Conservation (phyloP, 2,888 invertebrate genomes). For the Criorhina ranunculi region DNA sequence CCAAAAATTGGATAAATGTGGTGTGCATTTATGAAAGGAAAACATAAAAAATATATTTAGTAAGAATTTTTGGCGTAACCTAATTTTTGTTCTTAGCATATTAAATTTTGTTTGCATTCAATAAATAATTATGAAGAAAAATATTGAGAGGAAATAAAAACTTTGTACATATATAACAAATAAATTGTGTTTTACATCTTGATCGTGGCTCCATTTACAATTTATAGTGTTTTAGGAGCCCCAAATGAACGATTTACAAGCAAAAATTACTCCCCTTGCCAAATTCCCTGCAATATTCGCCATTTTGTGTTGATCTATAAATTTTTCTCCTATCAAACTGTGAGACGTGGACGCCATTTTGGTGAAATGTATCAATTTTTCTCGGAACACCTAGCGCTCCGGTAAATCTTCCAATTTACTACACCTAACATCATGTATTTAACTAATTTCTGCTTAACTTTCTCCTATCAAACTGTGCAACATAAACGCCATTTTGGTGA, state of each 20-base stretch:
- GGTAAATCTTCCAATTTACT: too few relatives aligned
- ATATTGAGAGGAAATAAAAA: constrained; percentile 56
- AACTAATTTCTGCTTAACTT: too few relatives aligned
- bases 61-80: constrained; percentile 23
- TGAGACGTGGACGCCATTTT: too few relatives aligned
- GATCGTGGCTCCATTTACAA: neutral
- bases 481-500: too few relatives aligned
- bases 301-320: too few relatives aligned
- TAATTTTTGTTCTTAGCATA: constrained; percentile 29
- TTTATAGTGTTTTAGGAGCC: neutral
- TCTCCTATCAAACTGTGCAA: too few relatives aligned
- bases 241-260: neutral
- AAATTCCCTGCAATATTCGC: too few relatives aligned
- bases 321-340: too few relatives aligned
- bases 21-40: constrained; percentile 20
- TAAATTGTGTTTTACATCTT: neutral
- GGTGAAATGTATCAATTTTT: too few relatives aligned
- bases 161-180: constrained; percentile 62
- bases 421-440: too few relatives aligned
- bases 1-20: constrained; percentile 13
- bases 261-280: too few relatives aligned
- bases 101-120: constrained; percentile 41
- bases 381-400: too few relatives aligned
- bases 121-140: constrained; percentile 36
- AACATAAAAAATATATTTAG: constrained; percentile 5